Conservation (phyloP, 1,140 invertebrate species). For the Microplitis demolitor region DNA sequence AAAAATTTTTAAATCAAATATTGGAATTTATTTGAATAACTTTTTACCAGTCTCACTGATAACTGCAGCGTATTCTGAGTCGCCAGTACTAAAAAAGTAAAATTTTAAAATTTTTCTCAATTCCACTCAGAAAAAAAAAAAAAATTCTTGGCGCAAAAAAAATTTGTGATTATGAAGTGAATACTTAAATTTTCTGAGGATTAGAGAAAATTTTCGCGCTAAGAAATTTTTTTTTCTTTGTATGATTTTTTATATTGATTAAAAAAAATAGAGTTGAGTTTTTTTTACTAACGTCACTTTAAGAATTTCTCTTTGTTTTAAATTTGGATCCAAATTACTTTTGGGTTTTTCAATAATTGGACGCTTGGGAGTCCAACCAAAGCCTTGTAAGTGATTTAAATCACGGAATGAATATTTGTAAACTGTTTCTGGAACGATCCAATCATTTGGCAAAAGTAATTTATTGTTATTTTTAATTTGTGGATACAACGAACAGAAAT, state of each 20-base stretch:
- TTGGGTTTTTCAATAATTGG: conserved; percentile 20
- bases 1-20: not conserved
- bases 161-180: too few relatives aligned
- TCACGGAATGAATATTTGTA: conserved; percentile 37
- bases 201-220: too few relatives aligned
- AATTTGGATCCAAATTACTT: conserved; percentile 37
- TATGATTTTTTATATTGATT: not conserved
- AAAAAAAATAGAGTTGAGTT: not conserved
- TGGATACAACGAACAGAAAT: conserved; percentile 22
- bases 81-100: conserved; percentile 40
- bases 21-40: conserved; percentile 28
- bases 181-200: too few relatives aligned
- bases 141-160: too few relatives aligned
- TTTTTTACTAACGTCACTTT: conserved; percentile 31
- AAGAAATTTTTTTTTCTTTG: too few relatives aligned
- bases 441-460: conserved; percentile 33
- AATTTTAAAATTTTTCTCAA: too few relatives aligned
- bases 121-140: too few relatives aligned
- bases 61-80: conserved; percentile 37
- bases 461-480: conserved; percentile 8
- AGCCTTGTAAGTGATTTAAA: conserved; percentile 28
- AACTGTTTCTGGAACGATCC: conserved; percentile 40
- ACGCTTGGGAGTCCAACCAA: not conserved
- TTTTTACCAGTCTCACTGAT: conserved; percentile 35
- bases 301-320: conserved; percentile 43